Conservation (phyloP, 2,888 invertebrate species). For the Agrotis clavis region DNA sequence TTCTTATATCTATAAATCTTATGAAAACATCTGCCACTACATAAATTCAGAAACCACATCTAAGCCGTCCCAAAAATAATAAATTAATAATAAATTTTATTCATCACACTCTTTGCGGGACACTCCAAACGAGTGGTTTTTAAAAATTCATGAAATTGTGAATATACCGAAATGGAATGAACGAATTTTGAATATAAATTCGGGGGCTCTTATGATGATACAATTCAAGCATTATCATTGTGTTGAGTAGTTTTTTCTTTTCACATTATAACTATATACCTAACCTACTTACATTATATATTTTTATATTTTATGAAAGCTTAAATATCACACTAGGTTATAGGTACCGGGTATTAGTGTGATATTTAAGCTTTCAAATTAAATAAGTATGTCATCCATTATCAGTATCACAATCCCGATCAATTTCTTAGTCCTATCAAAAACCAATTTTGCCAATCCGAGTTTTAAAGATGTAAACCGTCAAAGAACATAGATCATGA, state of each 20-base stretch:
- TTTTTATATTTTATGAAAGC: too few relatives aligned
- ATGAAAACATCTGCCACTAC: too few relatives aligned
- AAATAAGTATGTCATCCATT: too few relatives aligned
- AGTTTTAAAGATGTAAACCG: too few relatives aligned
- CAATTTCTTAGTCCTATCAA: too few relatives aligned
- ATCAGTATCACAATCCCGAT: too few relatives aligned
- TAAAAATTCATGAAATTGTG: conserved; percentile 61
- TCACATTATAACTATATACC: conserved; percentile 23
- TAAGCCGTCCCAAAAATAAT: conserved; percentile 42
- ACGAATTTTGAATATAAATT: conserved; percentile 60
- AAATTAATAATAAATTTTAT: conserved; percentile 51
- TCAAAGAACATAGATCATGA: too few relatives aligned
- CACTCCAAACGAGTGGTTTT: conserved; percentile 41
- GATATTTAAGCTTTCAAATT: too few relatives aligned
- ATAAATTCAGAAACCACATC: conserved; percentile 4
- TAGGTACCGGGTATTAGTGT: too few relatives aligned
- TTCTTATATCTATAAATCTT: not conserved
- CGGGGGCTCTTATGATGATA: conserved; percentile 33
- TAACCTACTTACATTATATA: too few relatives aligned
- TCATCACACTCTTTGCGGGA: conserved; percentile 52
- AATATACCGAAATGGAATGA: conserved; percentile 53
- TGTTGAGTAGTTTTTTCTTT: conserved; percentile 18
- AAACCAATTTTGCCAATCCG: too few relatives aligned
- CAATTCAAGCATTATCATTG: conserved; percentile 47
- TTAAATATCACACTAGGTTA: too few relatives aligned